Conservation (phyloP, 2,113 vertebrate species). For the Chionomys nivalis region DNA sequence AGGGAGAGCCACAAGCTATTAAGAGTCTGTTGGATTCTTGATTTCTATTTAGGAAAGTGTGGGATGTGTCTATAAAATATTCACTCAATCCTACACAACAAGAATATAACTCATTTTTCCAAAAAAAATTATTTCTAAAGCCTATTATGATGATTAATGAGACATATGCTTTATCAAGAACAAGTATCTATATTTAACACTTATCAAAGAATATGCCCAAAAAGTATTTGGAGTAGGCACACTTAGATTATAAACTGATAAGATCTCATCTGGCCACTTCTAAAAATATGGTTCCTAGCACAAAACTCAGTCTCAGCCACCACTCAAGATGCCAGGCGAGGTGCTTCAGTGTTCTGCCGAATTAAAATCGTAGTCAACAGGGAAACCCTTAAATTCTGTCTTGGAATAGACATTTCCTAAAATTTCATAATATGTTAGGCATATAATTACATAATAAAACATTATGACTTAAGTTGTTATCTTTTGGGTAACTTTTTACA, state of each 20-base stretch:
- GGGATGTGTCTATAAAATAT: neutral
- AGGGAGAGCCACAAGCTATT: neutral
- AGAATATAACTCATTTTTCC: neutral
- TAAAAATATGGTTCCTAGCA: neutral
- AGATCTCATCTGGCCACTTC: neutral
- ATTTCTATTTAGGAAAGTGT: neutral
- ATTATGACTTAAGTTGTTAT: neutral
- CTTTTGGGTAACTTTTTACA: neutral
- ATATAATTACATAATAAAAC: constrained; percentile 31
- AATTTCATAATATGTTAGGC: neutral
- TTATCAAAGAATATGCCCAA: neutral
- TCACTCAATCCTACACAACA: neutral
- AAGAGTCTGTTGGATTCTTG: neutral
- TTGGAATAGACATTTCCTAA: neutral
- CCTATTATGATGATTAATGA: neutral
- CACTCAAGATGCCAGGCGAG: neutral
- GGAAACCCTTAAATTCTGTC: neutral
- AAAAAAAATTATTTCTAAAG: neutral
- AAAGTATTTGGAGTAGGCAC: neutral
- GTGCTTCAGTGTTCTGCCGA: neutral
- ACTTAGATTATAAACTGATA: neutral
- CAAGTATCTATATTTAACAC: neutral
- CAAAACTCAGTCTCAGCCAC: neutral
- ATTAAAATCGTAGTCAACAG: neutral
- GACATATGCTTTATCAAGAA: neutral